Percentiles rank a stretch among this genome's conserved stretches.
These are phyloP conservation scores for Tribolium freemani DNA, from an alignment of 2,888 invertebrate genomes.

Conservation along the genomic window DNA sequence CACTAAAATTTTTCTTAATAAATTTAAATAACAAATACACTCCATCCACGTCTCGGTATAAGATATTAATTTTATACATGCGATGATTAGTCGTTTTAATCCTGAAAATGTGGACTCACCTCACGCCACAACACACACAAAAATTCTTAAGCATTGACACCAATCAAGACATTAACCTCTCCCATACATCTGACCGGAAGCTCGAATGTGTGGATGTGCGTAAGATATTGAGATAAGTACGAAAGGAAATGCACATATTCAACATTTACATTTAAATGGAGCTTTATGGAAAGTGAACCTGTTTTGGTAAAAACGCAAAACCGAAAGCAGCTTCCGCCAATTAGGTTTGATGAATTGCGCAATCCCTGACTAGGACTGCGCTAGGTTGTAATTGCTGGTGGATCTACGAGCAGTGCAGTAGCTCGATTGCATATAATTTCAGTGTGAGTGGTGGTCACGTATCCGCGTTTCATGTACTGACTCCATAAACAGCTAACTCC, in stretches of 20 bases:
- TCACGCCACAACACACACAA: conserved; percentile 22
- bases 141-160: conserved; percentile 36
- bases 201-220: conserved; percentile 34
- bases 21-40: conserved; percentile 32
- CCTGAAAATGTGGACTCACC: conserved; percentile 30
- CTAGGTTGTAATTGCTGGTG: conserved; percentile 28
- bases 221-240: conserved; percentile 31
- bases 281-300: conserved; percentile 12
- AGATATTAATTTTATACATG: conserved; percentile 36
- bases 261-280: conserved; percentile 16
- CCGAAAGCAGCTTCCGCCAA: conserved; percentile 17
- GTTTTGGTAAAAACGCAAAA: conserved; percentile 13
- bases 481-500: conserved; percentile 43
- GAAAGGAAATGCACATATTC: conserved; percentile 34
- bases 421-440: conserved; percentile 54
- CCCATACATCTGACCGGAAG: conserved; percentile 41
- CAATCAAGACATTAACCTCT: conserved; percentile 43
- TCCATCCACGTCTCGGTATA: conserved; percentile 3
- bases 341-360: conserved; percentile 29
- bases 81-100: conserved; percentile 22
- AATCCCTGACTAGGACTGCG: conserved; percentile 10
- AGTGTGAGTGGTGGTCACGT: conserved; percentile 52
- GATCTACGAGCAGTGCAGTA: conserved; percentile 47
- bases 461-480: conserved; percentile 51
- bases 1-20: conserved; percentile 14